These are phyloP conservation scores for Varanus komodoensis DNA, from an alignment of 2,113 vertebrate species.

Conservation along the genomic window DNA sequence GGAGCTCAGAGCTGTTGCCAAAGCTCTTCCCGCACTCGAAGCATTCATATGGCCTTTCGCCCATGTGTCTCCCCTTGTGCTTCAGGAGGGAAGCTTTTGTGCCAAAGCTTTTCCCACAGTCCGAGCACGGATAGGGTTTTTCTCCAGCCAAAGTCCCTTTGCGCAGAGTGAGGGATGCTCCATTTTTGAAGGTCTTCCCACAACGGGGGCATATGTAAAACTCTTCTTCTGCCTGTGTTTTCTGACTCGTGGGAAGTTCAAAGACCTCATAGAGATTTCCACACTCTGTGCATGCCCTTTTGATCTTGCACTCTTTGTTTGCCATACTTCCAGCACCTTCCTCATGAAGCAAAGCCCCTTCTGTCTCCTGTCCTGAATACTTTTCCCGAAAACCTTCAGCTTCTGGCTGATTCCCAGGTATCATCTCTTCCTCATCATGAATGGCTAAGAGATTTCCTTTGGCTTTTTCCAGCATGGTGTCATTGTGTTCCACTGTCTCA, in stretches of 20 bases:
- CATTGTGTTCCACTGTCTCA: background rate
- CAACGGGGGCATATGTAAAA: constrained; percentile 75
- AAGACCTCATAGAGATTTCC: constrained; percentile 69
- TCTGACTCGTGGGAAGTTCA: constrained; percentile 62
- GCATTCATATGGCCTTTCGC: constrained; percentile 73
- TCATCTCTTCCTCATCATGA: background rate
- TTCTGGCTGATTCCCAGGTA: background rate
- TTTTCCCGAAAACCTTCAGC: background rate
- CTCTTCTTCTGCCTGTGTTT: constrained; percentile 71
- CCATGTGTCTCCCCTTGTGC: constrained; percentile 74
- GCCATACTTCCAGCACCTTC: background rate
- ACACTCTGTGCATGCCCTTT: constrained; percentile 64
- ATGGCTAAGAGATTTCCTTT: background rate
- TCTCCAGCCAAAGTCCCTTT: constrained; percentile 70
- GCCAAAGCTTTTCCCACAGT: constrained; percentile 79
- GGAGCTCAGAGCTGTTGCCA: constrained; percentile 71
- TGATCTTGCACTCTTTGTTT: background rate
- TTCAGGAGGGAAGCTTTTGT: constrained; percentile 72
- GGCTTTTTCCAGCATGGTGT: background rate
- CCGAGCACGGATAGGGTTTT: constrained; percentile 69
- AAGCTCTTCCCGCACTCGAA: constrained; percentile 73
- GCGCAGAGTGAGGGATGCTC: constrained; percentile 64
- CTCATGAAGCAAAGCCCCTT: background rate
- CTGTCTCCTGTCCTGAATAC: background rate
- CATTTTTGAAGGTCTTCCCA: constrained; percentile 75